phyloP scores from a whole-genome alignment of 2,113 vertebrate genomes.

The Laterallus jamaicensis region DNA sequence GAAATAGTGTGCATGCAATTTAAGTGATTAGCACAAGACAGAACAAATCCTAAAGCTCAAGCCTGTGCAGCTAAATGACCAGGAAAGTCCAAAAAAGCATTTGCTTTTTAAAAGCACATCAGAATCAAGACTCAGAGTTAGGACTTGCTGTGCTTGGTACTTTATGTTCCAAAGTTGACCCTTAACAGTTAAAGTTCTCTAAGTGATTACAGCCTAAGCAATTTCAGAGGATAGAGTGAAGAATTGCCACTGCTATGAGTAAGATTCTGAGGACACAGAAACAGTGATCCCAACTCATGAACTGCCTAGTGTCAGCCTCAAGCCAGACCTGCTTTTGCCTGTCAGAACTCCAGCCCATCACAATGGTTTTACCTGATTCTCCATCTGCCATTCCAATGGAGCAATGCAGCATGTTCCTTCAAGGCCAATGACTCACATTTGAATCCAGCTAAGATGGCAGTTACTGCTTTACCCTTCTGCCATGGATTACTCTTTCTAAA shows the following conservation, averaged over 20 bases:
- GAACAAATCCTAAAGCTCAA: slow-evolving; percentile 31
- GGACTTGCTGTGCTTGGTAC: neutral
- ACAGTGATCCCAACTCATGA: neutral
- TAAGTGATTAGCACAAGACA: neutral
- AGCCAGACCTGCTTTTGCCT: neutral
- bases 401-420: neutral
- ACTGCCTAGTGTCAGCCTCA: neutral
- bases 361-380: neutral
- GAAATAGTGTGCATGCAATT: neutral
- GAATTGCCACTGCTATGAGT: neutral
- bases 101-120: neutral
- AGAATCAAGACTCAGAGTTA: neutral
- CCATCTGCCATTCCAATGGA: neutral
- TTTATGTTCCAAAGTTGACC: neutral
- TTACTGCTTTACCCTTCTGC: neutral
- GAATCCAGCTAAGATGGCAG: neutral
- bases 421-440: neutral
- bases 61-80: neutral
- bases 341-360: neutral
- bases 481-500: neutral
- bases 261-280: neutral
- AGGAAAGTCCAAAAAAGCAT: neutral
- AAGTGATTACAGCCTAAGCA: neutral
- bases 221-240: neutral
- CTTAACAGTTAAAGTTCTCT: neutral